phyloP scores from a whole-genome alignment of 2,797 vertebrate genomes.

The Coranthus polyacanthus region DNA sequence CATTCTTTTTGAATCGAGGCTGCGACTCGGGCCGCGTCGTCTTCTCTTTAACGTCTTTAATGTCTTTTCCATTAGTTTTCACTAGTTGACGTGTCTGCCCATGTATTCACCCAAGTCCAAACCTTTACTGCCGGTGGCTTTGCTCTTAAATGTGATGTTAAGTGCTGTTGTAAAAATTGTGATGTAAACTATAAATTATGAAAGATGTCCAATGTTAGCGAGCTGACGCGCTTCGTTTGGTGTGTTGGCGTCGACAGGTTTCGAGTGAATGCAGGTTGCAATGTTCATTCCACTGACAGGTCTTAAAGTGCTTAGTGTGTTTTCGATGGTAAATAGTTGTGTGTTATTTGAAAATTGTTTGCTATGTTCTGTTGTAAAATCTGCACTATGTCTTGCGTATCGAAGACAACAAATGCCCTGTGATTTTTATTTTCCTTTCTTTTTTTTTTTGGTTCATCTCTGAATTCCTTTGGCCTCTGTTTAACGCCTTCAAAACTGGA shows the following conservation, averaged over 20 bases:
- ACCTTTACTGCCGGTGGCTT: slow-evolving; percentile 54
- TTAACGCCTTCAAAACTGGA: slow-evolving; percentile 85
- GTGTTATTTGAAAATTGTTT: slow-evolving; percentile 74
- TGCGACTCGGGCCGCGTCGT: slow-evolving; percentile 3
- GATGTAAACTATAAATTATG: slow-evolving; percentile 78
- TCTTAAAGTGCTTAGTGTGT: slow-evolving; percentile 62
- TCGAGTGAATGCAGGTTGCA: slow-evolving; percentile 22
- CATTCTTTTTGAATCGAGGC: too few relatives aligned
- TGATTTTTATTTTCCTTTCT: slow-evolving; percentile 49
- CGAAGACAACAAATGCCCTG: slow-evolving; percentile 74
- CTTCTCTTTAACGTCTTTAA: slow-evolving; percentile 19
- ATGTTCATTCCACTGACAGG: slow-evolving; percentile 31
- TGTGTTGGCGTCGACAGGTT: slow-evolving; percentile 27
- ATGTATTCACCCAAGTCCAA: slow-evolving; percentile 18
- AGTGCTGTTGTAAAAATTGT: slow-evolving; percentile 77
- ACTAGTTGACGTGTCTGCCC: slow-evolving; percentile 36
- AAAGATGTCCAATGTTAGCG: slow-evolving; percentile 39
- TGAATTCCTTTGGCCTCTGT: slow-evolving; percentile 69
- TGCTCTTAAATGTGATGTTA: slow-evolving; percentile 59
- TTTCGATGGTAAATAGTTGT: slow-evolving; percentile 71
- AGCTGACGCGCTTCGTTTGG: slow-evolving; percentile 16
- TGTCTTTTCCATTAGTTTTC: slow-evolving; percentile 19
- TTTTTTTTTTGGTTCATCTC: slow-evolving; percentile 59
- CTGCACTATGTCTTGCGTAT: slow-evolving; percentile 81
- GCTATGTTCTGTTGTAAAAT: slow-evolving; percentile 77